phyloP scores from a whole-genome alignment of 2,797 vertebrate genomes.

The Pangasius macronema region DNA sequence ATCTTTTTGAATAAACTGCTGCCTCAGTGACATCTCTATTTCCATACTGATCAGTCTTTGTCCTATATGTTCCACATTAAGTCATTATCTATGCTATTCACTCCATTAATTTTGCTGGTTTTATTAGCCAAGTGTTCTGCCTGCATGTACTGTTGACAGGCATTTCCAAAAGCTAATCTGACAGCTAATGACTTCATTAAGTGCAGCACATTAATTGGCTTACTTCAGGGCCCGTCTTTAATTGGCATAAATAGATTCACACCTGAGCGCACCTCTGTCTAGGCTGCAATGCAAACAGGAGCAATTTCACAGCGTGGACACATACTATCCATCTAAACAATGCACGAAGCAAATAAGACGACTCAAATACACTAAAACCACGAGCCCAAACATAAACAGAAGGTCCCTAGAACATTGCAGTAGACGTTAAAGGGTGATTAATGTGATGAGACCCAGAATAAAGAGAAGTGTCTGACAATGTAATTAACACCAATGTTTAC shows the following conservation, averaged over 20 bases:
- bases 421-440: conserved; percentile 68
- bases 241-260: conserved; percentile 98
- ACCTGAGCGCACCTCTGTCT: conserved; percentile 85
- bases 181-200: conserved; percentile 98
- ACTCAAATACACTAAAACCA: not conserved
- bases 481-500: conserved; percentile 79
- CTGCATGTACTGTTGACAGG: conserved; percentile 84
- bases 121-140: conserved; percentile 87
- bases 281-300: conserved; percentile 69
- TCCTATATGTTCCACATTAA: conserved; percentile 93
- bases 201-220: conserved; percentile 91
- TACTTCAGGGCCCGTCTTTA: conserved; percentile 91
- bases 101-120: conserved; percentile 94
- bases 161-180: conserved; percentile 90
- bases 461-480: conserved; percentile 76
- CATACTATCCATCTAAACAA: not conserved
- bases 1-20: conserved; percentile 70
- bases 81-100: conserved; percentile 93
- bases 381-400: conserved; percentile 25
- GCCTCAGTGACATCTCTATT: conserved; percentile 86
- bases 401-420: not conserved
- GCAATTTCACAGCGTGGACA: conserved; percentile 49
- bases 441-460: conserved; percentile 74
- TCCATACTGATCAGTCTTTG: conserved; percentile 81
- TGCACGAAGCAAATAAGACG: not conserved